These are phyloP conservation scores for Lasiurus cinereus DNA, from an alignment of 2,113 vertebrate species.

Conservation along the genomic window DNA sequence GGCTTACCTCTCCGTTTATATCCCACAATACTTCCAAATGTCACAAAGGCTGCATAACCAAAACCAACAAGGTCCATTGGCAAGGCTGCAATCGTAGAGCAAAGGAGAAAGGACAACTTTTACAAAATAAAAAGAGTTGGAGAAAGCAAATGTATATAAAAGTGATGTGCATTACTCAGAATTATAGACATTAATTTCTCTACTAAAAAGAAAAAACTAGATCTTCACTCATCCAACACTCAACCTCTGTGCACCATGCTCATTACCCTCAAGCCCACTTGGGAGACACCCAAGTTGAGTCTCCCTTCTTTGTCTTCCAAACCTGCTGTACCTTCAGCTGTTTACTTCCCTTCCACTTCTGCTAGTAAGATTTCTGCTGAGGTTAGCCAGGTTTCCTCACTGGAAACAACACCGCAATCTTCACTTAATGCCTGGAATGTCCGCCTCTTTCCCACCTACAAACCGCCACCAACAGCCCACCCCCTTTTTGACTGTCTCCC, in stretches of 20 bases:
- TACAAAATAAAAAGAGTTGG: not conserved
- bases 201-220: not conserved
- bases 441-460: not conserved
- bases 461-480: accelerated
- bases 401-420: not conserved
- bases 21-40: slow-evolving; percentile 92
- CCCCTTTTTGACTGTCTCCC: not conserved
- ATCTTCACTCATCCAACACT: not conserved
- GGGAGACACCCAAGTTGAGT: not conserved
- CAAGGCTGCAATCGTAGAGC: slow-evolving; percentile 82
- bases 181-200: slow-evolving; percentile 7
- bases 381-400: not conserved
- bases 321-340: not conserved
- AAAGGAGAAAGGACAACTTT: not conserved
- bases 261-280: too few relatives aligned
- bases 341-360: not conserved
- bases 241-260: not conserved
- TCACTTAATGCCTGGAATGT: not conserved
- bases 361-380: not conserved
- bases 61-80: slow-evolving; percentile 95
- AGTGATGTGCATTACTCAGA: not conserved
- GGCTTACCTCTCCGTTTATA: slow-evolving; percentile 94
- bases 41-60: slow-evolving; percentile 91
- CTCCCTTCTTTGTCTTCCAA: not conserved
- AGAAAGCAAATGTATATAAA: not conserved